Evolutionary conservation across 1,140 invertebrate species (phyloP).

Genomic region (Dufourea novaeangliae): DNA sequence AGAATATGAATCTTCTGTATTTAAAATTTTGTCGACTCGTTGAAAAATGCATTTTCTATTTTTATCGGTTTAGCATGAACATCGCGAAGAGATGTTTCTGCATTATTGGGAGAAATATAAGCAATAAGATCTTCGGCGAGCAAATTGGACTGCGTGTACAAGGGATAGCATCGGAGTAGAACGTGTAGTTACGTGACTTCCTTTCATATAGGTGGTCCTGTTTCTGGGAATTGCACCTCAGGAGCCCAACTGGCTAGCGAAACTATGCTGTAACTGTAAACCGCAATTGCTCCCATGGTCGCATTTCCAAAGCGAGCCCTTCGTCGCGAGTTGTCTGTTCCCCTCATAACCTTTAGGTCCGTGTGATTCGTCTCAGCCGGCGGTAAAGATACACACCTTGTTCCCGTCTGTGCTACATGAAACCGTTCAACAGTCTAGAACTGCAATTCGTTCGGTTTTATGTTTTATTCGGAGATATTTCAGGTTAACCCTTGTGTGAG

Average conservation of each 20-base stretch:
- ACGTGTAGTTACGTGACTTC: slow-evolving; percentile 5
- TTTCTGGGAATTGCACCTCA: slow-evolving; percentile 22
- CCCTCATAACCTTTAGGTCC: background rate
- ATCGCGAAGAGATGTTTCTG: too few relatives aligned
- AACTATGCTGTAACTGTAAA: slow-evolving; percentile 24
- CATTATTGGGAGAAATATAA: background rate
- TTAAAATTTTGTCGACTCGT: too few relatives aligned
- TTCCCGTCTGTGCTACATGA: background rate
- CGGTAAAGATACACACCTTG: background rate
- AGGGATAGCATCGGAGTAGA: background rate
- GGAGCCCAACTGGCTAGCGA: background rate
- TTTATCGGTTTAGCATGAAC: background rate
- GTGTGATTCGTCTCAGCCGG: background rate
- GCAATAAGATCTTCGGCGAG: background rate
- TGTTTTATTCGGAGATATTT: too few relatives aligned
- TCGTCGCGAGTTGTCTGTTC: background rate
- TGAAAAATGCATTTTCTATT: background rate
- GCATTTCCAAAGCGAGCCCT: slow-evolving; percentile 18
- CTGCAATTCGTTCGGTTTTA: background rate
- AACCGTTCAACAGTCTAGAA: background rate
- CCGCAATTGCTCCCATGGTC: slow-evolving; percentile 20
- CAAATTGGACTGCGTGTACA: background rate
- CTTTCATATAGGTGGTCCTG: background rate
- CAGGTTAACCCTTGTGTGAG: too few relatives aligned
- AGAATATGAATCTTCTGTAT: too few relatives aligned